Evolutionary conservation across 2,797 vertebrate species (phyloP).

Genomic region (Fratercula arctica): DNA sequence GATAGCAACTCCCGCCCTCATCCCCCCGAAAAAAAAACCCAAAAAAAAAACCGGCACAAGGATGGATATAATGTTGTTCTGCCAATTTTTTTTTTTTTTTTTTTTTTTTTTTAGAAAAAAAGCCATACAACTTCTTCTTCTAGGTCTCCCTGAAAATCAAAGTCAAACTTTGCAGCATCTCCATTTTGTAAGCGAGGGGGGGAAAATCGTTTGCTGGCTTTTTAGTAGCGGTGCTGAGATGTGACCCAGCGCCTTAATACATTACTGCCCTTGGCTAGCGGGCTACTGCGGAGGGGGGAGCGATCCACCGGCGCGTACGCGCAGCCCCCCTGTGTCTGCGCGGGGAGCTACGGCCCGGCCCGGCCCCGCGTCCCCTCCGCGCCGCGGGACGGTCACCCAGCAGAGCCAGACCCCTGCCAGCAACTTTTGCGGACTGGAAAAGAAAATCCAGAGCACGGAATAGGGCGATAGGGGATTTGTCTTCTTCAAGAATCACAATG

Average conservation of each 20-base stretch:
- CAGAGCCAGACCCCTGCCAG: not conserved
- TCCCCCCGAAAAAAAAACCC: not conserved
- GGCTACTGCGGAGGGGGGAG: not conserved
- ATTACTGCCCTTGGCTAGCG: not conserved
- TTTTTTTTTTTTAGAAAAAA: too few species aligned
- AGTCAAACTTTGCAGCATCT: not conserved
- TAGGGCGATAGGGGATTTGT: not conserved
- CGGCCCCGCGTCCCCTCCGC: not conserved
- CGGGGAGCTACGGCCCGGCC: not conserved
- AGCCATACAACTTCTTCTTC: not conserved
- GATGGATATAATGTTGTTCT: not conserved
- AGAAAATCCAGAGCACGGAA: not conserved
- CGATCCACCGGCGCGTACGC: not conserved
- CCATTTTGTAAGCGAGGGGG: not conserved
- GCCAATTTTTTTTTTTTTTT: not conserved
- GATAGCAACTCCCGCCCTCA: not conserved
- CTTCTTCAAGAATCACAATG: slow-evolving; percentile 14
- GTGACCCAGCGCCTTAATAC: not conserved
- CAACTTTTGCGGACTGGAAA: not conserved
- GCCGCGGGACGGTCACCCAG: not conserved
- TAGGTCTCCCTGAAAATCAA: not conserved
- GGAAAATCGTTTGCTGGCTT: not conserved
- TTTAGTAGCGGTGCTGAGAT: not conserved
- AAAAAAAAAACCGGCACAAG: not conserved
- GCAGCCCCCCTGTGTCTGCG: not conserved